Base-by-base conservation (phyloP, 2,797 vertebrate species). In the Pangasius mekongensis region DNA sequence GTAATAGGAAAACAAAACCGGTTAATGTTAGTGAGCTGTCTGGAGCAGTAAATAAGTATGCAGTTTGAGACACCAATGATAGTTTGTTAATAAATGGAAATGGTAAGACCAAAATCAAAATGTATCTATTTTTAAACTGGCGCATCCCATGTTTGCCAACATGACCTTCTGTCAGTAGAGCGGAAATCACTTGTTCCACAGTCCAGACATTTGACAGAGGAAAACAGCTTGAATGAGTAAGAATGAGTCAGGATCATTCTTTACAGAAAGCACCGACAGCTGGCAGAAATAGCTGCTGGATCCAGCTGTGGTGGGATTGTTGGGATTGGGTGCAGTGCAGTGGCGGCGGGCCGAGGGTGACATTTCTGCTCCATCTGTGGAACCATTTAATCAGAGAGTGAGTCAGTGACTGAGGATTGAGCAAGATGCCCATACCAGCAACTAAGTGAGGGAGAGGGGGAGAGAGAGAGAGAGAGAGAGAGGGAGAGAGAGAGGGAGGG, bases 321-420 rank as follows among this genome's bases (percentile, higher is more conserved):
- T 27, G 43, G 22, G n/a, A 83, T 78, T n/a, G 5, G 84, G 85
- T 87, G 30, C 24, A 30, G 76, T 52, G 87, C 86, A 88, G 30
- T 93, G 91, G 91, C 92, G 86, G 78, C 27, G 9, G 30, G 62
- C 91, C 67, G 43, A 24, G 3, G 78, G 74, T 93, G 93, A 93
- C 89, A 66, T 87, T 88, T 36, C 85, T 92, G 69, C 86, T 89
- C 77, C 77, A 81, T 30, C 82, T 78, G 84, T 85, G 84, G 84
- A 87, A 88, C 49, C 67, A 33, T 56, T 89, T 24, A 58, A 33
- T 89, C 52, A 80, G 88, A 77, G 78, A 33, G 47, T 85, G 84
- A 85, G 60, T 88, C 91, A 89, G 73, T 81, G 81, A 52, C 10
- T 7, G 6, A 43, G n/a, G 60, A 64, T 56, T n/a, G 24, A 83